A percentile compares a stretch with the other conserved stretches of the same genome.
These are phyloP conservation scores for Pomatorhinus ruficollis DNA, from an alignment of 2,113 vertebrate species.

Conservation along the genomic window DNA sequence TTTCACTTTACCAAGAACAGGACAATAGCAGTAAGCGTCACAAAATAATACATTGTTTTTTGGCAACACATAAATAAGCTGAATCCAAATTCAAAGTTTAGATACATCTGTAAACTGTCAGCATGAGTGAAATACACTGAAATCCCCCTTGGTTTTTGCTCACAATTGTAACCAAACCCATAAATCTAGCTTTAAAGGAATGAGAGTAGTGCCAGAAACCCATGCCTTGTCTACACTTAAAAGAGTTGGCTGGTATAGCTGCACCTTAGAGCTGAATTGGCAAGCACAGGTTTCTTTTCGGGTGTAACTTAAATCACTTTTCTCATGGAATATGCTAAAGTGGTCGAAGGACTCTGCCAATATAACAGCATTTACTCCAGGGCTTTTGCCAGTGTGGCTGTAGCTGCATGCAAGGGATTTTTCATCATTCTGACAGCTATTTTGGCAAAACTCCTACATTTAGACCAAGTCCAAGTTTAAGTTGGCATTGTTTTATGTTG, in stretches of 20 bases:
- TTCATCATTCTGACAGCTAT: slow-evolving; percentile 45
- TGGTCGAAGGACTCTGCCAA: background rate
- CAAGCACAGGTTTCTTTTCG: background rate
- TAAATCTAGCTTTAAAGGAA: slow-evolving; percentile 51
- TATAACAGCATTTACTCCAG: background rate
- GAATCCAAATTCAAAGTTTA: slow-evolving; percentile 1
- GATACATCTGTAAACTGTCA: slow-evolving; percentile 12
- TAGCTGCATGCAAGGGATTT: background rate
- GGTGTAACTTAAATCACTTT: slow-evolving; percentile 31
- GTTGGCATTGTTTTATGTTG: slow-evolving; percentile 11
- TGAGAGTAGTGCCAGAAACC: slow-evolving; percentile 1
- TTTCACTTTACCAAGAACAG: slow-evolving; percentile 78
- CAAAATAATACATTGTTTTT: background rate
- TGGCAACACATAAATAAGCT: slow-evolving; percentile 15
- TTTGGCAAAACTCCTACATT: slow-evolving; percentile 11
- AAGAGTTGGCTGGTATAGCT: slow-evolving; percentile 43
- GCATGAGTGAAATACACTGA: background rate
- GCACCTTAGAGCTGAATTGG: slow-evolving; percentile 57
- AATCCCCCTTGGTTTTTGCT: slow-evolving; percentile 12
- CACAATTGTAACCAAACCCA: slow-evolving; percentile 34
- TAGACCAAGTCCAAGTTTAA: slow-evolving; percentile 36
- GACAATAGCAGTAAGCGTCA: slow-evolving; percentile 70
- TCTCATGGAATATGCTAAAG: background rate
- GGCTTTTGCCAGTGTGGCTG: background rate
- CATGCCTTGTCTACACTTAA: slow-evolving; percentile 25